Percentiles rank a stretch among this genome's conserved stretches.
Conservation (phyloP, 37 sponge, comb jelly and placozoan genomes). For the Lycopodina hypogea region DNA sequence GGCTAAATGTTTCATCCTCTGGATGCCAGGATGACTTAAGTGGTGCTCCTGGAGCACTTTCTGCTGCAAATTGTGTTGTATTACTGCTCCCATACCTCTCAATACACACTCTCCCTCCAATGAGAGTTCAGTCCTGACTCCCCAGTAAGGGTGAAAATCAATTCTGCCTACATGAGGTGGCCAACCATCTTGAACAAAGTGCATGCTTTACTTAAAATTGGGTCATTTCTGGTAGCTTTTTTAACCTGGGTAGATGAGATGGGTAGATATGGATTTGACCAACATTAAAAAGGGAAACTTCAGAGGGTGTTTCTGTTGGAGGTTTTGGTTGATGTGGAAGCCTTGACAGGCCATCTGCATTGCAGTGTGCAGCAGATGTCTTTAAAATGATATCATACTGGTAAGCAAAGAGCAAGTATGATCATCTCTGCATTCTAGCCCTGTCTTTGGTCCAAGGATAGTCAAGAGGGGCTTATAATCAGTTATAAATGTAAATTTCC, state of each 20-base stretch:
- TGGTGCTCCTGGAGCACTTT: conserved; percentile 18
- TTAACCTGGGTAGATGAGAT: background rate
- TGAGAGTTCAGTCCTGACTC: background rate
- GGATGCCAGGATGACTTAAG: conserved; percentile 24
- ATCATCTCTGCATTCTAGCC: conserved; percentile 37
- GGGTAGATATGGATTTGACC: background rate
- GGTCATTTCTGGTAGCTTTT: conserved; percentile 34
- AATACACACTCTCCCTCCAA: conserved; percentile 40
- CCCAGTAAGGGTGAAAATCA: conserved; percentile 10
- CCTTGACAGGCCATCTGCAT: conserved; percentile 22
- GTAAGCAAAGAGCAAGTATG: conserved; percentile 22
- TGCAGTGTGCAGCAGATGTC: conserved; percentile 3
- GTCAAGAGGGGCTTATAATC: conserved; percentile 29
- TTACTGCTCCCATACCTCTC: conserved; percentile 46
- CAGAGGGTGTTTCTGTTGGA: background rate
- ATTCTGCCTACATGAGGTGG: conserved; percentile 18
- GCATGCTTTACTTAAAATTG: conserved; percentile 42
- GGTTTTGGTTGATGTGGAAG: background rate
- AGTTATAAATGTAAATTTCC: background rate
- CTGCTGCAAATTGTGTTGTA: conserved; percentile 1
- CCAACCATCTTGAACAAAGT: conserved; percentile 34
- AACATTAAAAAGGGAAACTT: conserved; percentile 15
- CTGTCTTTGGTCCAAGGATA: conserved; percentile 18
- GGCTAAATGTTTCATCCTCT: conserved; percentile 32
- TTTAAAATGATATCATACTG: conserved; percentile 18